Evolutionary conservation across 1,140 invertebrate species (phyloP).

Genomic region (Aphaenogaster floridana): DNA sequence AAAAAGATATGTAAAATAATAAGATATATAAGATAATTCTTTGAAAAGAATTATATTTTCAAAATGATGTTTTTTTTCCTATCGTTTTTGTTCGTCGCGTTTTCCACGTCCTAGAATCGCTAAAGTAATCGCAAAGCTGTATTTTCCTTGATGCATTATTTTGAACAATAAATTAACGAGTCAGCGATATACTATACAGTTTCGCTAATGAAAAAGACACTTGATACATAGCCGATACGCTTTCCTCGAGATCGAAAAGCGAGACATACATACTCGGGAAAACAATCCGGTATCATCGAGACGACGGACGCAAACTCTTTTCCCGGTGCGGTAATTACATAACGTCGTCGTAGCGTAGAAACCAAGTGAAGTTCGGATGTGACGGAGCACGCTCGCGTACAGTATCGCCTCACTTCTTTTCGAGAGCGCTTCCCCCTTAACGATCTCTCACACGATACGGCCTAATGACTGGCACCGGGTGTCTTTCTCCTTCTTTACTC

Average conservation of each 20-base stretch:
- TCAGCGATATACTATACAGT: background rate
- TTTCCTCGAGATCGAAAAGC: slow-evolving; percentile 25
- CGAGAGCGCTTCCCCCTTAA: slow-evolving; percentile 69
- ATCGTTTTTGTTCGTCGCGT: background rate
- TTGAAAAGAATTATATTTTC: background rate
- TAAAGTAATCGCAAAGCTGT: background rate
- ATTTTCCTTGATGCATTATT: background rate
- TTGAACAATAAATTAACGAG: background rate
- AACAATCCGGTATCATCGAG: background rate
- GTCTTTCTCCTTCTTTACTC: slow-evolving; percentile 9
- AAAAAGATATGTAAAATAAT: no score
- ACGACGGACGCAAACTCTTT: slow-evolving; percentile 16
- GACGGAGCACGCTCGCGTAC: slow-evolving; percentile 15
- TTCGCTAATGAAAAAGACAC: background rate
- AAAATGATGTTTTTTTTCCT: background rate
- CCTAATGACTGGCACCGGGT: slow-evolving; percentile 75
- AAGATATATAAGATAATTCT: no score
- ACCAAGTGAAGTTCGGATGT: slow-evolving; percentile 53
- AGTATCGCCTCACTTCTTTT: slow-evolving; percentile 66
- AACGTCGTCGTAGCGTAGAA: slow-evolving; percentile 68
- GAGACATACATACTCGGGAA: slow-evolving; percentile 21
- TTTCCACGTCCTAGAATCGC: background rate
- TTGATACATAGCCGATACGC: background rate
- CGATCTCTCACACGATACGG: slow-evolving; percentile 76
- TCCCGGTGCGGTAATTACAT: slow-evolving; percentile 67